Evolutionary conservation across 2,113 vertebrate genomes (phyloP), one percentile per base, ranked within the genome.

Genomic region (Planiliza haematocheilus): DNA sequence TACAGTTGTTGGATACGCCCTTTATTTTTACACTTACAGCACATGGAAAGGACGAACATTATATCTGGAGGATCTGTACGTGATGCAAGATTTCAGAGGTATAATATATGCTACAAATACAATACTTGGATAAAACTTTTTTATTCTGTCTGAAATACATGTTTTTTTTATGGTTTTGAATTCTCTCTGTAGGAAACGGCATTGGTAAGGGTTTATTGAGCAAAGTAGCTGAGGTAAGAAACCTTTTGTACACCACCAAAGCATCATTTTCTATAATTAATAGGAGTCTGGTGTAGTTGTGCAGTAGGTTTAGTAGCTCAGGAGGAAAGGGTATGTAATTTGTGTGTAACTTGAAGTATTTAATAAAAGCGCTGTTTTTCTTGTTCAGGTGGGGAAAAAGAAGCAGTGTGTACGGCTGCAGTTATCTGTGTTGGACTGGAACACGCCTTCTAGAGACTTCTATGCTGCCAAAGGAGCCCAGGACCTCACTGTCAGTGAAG

Each of bases 21-120:
- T 97, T 0, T 97, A 93, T 82, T 96, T 87, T 76, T 95, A 94
- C 89, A 93, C 85, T 1, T 97, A 96, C 79, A 94, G 94, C 48
- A 94, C 94, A 12, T 94, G 93, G 93, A 91, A 85, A 39, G 95
- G 94, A 1, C 77, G 82, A 0, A 41, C 86, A 0, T 8, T 95
- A n/a, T 93, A 92, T 73, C 56, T 97, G 91, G 95, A 97, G 70
- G 96, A 96, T 64, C 78, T 97, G 18, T 97, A 96, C 7, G 94
- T 97, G 63, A 96, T 94, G 93, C 93, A 93, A 4, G 92, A 95
- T 42, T 95, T 93, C 71, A 91, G 95, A 89, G 95, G 96, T 96
- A 86, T 49, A 55, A 6, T 43, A 14, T 45, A 2, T 51, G 8
- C 24, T 37, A 7, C 46, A 11, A 1, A 38, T 21, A 2, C 24